A percentile compares a stretch with the other conserved stretches of the same genome.
Evolutionary conservation across 2,888 invertebrate genomes (phyloP).

Genomic region (Drosophila neonasuta): DNA sequence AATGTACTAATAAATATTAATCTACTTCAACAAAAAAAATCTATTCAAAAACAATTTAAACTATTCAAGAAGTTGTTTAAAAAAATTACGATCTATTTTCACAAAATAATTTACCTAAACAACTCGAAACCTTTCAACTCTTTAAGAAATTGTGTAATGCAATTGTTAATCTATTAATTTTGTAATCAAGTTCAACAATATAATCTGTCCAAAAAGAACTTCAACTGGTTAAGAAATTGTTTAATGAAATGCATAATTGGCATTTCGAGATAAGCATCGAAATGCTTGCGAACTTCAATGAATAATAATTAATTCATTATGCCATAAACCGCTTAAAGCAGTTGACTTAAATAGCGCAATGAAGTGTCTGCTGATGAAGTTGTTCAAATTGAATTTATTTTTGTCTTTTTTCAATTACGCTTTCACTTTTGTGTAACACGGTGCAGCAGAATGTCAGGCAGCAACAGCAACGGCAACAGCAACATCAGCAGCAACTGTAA

Average conservation of each 20-base stretch:
- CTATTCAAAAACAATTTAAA: no score
- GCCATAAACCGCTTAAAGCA: neutral
- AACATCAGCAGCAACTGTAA: constrained; percentile 6
- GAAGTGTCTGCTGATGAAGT: constrained; percentile 2
- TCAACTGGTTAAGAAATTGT: neutral
- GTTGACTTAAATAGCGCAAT: constrained; percentile 1
- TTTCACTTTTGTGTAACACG: constrained; percentile 15
- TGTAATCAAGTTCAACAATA: no score
- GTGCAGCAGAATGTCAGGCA: constrained; percentile 17
- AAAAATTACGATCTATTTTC: no score
- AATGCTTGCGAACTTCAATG: neutral
- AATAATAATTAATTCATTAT: neutral
- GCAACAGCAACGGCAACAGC: neutral
- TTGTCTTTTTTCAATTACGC: neutral
- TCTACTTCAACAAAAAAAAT: no score
- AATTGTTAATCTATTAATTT: no score
- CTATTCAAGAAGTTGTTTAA: no score
- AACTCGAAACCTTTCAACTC: no score
- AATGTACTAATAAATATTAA: neutral
- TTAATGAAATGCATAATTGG: neutral
- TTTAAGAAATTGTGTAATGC: no score
- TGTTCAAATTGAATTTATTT: neutral
- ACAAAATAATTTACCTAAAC: no score
- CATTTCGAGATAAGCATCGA: neutral
- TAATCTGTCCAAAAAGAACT: no score